These are phyloP conservation scores for Hyposmocoma kahamanoa DNA, from an alignment of 1,140 invertebrate species.

Conservation along the genomic window DNA sequence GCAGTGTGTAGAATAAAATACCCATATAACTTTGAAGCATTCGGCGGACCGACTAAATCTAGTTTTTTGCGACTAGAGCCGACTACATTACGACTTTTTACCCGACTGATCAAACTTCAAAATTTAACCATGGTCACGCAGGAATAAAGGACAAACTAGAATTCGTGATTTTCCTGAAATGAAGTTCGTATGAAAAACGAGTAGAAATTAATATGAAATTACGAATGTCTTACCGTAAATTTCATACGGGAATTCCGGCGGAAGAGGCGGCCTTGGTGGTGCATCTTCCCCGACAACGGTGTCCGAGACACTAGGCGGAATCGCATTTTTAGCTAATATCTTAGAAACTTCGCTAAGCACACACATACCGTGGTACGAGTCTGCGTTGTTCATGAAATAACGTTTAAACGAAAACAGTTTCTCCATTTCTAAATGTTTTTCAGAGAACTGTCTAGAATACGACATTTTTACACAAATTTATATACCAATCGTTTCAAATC, in stretches of 20 bases:
- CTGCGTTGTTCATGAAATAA: constrained; percentile 60
- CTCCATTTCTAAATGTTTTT: not conserved
- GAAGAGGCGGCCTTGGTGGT: constrained; percentile 16
- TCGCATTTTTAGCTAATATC: constrained; percentile 39
- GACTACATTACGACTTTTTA: no score
- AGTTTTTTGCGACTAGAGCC: no score
- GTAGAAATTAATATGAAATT: no score
- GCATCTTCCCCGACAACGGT: constrained; percentile 38
- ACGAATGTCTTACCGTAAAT: constrained; percentile 50
- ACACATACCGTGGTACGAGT: constrained; percentile 54
- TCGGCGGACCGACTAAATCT: no score
- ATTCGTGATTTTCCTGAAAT: no score
- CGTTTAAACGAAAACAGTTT: constrained; percentile 42
- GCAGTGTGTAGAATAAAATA: no score
- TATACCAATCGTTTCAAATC: not conserved
- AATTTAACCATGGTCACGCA: no score
- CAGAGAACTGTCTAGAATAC: no score
- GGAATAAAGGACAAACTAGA: no score
- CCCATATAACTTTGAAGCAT: no score
- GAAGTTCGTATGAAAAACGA: no score
- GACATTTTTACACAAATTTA: not conserved
- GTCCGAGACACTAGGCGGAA: constrained; percentile 14
- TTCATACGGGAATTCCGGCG: constrained; percentile 42
- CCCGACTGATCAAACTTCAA: no score
- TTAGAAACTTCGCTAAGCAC: constrained; percentile 45